Base-by-base conservation (phyloP, 2,113 vertebrate genomes). In the Tylochromis polylepis region DNA sequence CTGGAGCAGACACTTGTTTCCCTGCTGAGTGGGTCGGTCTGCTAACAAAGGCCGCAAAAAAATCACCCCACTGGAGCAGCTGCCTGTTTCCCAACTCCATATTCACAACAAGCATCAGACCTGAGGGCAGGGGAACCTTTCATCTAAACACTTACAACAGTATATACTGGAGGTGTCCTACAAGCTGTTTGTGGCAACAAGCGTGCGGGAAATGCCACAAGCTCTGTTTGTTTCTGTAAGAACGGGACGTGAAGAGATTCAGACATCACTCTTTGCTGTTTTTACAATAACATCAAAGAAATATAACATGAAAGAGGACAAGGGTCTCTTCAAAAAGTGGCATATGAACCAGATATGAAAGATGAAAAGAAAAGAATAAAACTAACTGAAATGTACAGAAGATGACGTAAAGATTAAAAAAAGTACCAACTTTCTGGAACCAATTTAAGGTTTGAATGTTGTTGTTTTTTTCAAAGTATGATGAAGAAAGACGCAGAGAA, bases 21-120 rank as follows among this genome's bases (percentile, higher is more conserved):
- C 94, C 95, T 91, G 93, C 95, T 94, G 94, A 59, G 94, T 49
- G 78, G 84, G 81, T 89, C 82, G 70, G 49, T 59, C 53, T 43
- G 72, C 85, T 15, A 89, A 95, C 93, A 94, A 95, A 94, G 87
- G 91, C 77, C 41, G 85, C 18, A 79, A 93, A 85, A 85, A 90
- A 89, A 83, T 75, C 36, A 12, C 83, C 82, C 89, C 12, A 24
- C 84, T 89, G 85, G 78, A 93, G 90, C 95, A 96, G 96, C 95
- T 96, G 96, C 91, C 89, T 62, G 79, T 89, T 95, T 96, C 95
- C 93, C 95, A 96, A 91, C 86, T 82, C 88, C 59, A 84, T 81
- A 82, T 89, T 91, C 90, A 89, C 91, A 86, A 89, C 84, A 90
- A 85, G 57, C 85, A 92, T 91, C 79, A 89, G 90, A 92, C 87